phyloP scores from a whole-genome alignment of 2,888 invertebrate species.

The Agonopterix arenella region DNA sequence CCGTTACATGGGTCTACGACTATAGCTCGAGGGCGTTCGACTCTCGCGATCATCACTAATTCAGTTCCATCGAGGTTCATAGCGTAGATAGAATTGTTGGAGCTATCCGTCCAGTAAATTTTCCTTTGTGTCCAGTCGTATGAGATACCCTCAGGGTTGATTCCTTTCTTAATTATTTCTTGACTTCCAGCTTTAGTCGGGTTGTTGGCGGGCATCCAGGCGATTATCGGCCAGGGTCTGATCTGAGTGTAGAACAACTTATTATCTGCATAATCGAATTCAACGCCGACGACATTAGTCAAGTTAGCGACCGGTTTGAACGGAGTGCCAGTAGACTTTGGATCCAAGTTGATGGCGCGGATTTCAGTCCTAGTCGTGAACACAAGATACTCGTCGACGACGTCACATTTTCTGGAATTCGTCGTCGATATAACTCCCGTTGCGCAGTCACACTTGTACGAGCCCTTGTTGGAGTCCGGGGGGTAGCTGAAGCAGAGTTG shows the following conservation, averaged over 20 bases:
- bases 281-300: conserved; percentile 96
- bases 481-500: conserved; percentile 98
- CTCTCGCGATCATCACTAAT: conserved; percentile 93
- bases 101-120: conserved; percentile 98
- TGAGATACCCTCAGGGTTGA: conserved; percentile 95
- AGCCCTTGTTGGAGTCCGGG: conserved; percentile 74
- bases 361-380: conserved; percentile 97
- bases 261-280: conserved; percentile 94
- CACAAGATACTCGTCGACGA: conserved; percentile 92
- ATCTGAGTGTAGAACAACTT: conserved; percentile 95
- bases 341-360: conserved; percentile 92
- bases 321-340: conserved; percentile 86
- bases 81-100: conserved; percentile 95
- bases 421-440: conserved; percentile 84
- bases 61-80: conserved; percentile 94
- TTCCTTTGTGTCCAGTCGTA: conserved; percentile 99
- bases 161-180: conserved; percentile 85
- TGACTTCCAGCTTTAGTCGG: conserved; percentile 80
- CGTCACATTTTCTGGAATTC: conserved; percentile 85
- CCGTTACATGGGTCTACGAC: conserved; percentile 98
- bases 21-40: conserved; percentile 95
- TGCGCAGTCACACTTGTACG: conserved; percentile 93
- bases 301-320: conserved; percentile 90
- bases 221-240: conserved; percentile 92
- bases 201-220: conserved; percentile 84